Evolutionary conservation across 2,888 invertebrate genomes (phyloP).

Genomic region (Ormyrus pomaceus): DNA sequence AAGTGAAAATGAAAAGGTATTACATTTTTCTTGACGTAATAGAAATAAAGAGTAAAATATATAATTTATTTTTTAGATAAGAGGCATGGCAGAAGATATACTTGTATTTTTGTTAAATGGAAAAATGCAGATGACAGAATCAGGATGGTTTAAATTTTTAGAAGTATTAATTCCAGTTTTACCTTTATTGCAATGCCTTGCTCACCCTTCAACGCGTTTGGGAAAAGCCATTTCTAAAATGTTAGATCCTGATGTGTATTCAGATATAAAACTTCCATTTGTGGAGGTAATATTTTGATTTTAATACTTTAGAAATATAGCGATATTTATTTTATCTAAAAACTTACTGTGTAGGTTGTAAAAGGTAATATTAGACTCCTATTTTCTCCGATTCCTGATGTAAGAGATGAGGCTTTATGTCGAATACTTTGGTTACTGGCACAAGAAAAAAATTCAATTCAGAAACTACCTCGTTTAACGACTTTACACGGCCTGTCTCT

Average conservation of each 20-base stretch:
- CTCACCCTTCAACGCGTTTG: constrained; percentile 76
- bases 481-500: constrained; percentile 76
- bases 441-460: constrained; percentile 74
- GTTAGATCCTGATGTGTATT: constrained; percentile 81
- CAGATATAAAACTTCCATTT: constrained; percentile 78
- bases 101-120: constrained; percentile 81
- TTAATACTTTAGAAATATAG: neutral
- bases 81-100: constrained; percentile 79
- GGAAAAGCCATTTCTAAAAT: constrained; percentile 81
- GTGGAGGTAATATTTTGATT: constrained; percentile 74
- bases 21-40: constrained; percentile 75
- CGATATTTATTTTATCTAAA: neutral
- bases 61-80: constrained; percentile 76
- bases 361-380: constrained; percentile 77
- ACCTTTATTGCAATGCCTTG: constrained; percentile 80
- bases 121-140: constrained; percentile 79
- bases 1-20: constrained; percentile 69
- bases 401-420: constrained; percentile 77
- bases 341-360: constrained; percentile 69
- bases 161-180: constrained; percentile 79
- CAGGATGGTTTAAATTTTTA: constrained; percentile 80
- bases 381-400: constrained; percentile 72
- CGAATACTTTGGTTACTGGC: constrained; percentile 77
- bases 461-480: constrained; percentile 76
- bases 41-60: constrained; percentile 7